A percentile compares a stretch with the other conserved stretches of the same genome.
Conservation (phyloP, 2,888 invertebrate genomes). For the Maniola hyperantus region DNA sequence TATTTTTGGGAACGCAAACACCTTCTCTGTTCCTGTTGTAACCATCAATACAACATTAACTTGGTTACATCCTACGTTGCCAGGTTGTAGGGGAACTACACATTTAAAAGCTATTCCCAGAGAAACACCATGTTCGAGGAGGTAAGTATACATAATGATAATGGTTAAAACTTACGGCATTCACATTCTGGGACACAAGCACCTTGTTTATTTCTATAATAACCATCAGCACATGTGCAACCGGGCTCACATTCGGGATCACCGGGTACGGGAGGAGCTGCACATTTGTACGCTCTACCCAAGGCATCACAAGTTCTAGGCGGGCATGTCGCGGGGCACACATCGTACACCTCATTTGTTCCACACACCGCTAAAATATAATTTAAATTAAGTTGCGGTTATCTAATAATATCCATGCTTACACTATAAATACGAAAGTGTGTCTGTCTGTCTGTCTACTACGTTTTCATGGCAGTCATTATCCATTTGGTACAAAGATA, state of each 20-base stretch:
- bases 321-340: slow-evolving; percentile 31
- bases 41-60: slow-evolving; percentile 32
- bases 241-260: slow-evolving; percentile 28
- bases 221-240: slow-evolving; percentile 33
- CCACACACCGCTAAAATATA: slow-evolving; percentile 13
- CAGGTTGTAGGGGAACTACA: slow-evolving; percentile 3
- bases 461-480: too few relatives aligned
- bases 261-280: slow-evolving; percentile 13
- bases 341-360: slow-evolving; percentile 30
- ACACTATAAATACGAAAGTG: too few relatives aligned
- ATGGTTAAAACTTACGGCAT: slow-evolving; percentile 27
- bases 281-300: slow-evolving; percentile 13
- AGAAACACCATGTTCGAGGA: slow-evolving; percentile 22
- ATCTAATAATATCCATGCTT: too few relatives aligned
- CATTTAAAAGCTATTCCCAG: slow-evolving; percentile 16
- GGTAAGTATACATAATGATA: neutral
- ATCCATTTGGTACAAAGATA: too few relatives aligned
- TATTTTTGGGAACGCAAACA: slow-evolving; percentile 37
- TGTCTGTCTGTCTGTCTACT: too few relatives aligned
- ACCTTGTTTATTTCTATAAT: slow-evolving; percentile 29
- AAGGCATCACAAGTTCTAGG: slow-evolving; percentile 23
- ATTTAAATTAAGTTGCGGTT: too few relatives aligned
- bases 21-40: slow-evolving; percentile 29
- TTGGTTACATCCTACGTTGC: slow-evolving; percentile 29
- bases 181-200: slow-evolving; percentile 38